phyloP scores from a whole-genome alignment of 1,140 invertebrate species.

The Lasioglossum baleicum region DNA sequence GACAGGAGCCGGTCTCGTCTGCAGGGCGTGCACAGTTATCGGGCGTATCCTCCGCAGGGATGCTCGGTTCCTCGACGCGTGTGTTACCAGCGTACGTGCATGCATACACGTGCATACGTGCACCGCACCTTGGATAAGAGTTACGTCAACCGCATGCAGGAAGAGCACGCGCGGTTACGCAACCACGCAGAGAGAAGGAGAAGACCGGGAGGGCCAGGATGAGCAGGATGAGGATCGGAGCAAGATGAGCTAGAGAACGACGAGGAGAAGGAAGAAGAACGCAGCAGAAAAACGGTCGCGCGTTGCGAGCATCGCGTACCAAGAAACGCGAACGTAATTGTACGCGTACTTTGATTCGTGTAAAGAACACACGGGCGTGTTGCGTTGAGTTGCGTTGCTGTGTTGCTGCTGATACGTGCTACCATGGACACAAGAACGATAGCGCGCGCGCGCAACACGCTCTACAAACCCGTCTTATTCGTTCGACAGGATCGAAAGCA shows the following conservation, averaged over 20 bases:
- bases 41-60: conserved; percentile 16
- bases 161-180: conserved; percentile 65
- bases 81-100: conserved; percentile 39
- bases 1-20: conserved; percentile 16
- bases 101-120: conserved; percentile 47
- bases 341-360: conserved; percentile 7
- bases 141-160: conserved; percentile 68
- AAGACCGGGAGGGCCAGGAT: too few relatives aligned
- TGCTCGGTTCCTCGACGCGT: conserved; percentile 14
- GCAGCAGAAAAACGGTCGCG: conserved; percentile 56
- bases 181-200: conserved; percentile 36
- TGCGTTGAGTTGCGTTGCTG: not conserved
- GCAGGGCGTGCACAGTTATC: conserved; percentile 43
- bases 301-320: conserved; percentile 60
- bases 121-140: conserved; percentile 60
- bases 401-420: not conserved
- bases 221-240: too few relatives aligned
- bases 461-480: too few relatives aligned
- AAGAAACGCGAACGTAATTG: conserved; percentile 53
- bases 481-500: too few relatives aligned
- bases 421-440: too few relatives aligned
- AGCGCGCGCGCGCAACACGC: too few relatives aligned
- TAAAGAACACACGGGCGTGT: too few relatives aligned
- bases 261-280: conserved; percentile 11
- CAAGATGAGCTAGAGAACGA: too few relatives aligned